Base-by-base conservation (phyloP, 2,113 vertebrate genomes). In the Thunnus thynnus region DNA sequence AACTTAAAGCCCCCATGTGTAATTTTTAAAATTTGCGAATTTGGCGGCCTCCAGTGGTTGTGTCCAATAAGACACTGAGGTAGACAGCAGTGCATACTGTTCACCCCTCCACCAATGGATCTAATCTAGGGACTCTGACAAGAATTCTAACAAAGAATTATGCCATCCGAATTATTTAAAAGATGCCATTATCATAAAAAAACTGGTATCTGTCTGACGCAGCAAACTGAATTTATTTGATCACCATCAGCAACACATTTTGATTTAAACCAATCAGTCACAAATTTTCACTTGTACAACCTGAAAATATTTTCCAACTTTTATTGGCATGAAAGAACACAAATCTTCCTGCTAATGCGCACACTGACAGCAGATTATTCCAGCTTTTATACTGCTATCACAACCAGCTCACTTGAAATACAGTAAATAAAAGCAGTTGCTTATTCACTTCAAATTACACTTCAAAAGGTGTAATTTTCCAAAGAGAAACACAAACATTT, bases 261-360 rank as follows among this genome's bases (percentile, higher is more conserved):
- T 68, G 66, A 84, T 88, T 86, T 69, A 76, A 85, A 91, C 88
- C 86, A 87, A 80, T 85, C 85, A 88, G 86, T 88, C 73, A 83
- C 56, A 54, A 76, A 3, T 89, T 92, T 86, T 69, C 78, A 67
- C 83, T 86, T 85, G 76, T 76, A 73, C 66, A 84, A 74, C 55
- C 74, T 83, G 57, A 57, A 86, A 85, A 87, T 79, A 87, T 79
- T 84, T 85, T 14, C 47, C 54, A 73, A 32, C 55, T 52, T 75
- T 83, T 83, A 78, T 81, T 44, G 70, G 61, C 77, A 66, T 89
- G 73, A 90, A 67, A 83, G 75, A 84, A 85, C 76, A 84, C 58
- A 55, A 50, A 88, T 90, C 77, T 89, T 67, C 32, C 22, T 62
- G 71, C 82, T 76, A 82, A 89, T 81, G 65, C 85, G 77, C 57